Conservation (phyloP, 1,140 invertebrate species). For the Apis florea region DNA sequence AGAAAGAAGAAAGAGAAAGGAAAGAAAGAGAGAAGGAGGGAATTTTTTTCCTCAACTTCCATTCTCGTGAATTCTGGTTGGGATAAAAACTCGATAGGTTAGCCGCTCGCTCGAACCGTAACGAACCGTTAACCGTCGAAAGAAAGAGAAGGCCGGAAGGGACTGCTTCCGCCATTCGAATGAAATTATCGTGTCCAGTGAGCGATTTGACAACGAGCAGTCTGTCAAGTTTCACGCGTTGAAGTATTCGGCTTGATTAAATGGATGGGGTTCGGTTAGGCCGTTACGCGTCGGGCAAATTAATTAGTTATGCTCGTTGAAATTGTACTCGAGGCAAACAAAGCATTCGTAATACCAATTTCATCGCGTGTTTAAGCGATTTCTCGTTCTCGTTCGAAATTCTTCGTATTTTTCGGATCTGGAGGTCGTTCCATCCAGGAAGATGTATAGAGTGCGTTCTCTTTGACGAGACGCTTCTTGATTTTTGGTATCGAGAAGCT, state of each 20-base stretch:
- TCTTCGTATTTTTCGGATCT: neutral
- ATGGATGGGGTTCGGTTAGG: constrained; percentile 41
- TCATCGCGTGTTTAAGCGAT: neutral
- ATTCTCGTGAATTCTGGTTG: neutral
- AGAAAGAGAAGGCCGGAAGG: constrained; percentile 24
- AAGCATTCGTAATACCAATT: neutral
- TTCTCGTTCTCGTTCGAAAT: neutral
- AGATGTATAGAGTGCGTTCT: neutral
- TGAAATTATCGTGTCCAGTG: constrained; percentile 41
- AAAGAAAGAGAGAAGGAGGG: neutral
- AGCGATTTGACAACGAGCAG: constrained; percentile 25
- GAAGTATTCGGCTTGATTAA: constrained; percentile 59
- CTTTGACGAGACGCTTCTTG: constrained; percentile 22
- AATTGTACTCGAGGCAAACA: too few species aligned
- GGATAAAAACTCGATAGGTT: neutral
- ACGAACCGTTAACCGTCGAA: constrained; percentile 15
- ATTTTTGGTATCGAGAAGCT: constrained; percentile 43
- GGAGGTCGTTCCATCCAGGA: neutral
- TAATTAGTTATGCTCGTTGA: constrained; percentile 51
- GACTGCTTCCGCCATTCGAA: constrained; percentile 49
- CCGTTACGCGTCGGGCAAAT: constrained; percentile 16
- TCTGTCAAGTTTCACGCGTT: constrained; percentile 9
- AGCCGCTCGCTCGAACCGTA: neutral
- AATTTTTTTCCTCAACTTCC: neutral
- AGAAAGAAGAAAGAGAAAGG: neutral